Evolutionary conservation across 2,797 vertebrate species (phyloP), one percentile per base, ranked within the genome.

Genomic region (Epinephelus awoara): DNA sequence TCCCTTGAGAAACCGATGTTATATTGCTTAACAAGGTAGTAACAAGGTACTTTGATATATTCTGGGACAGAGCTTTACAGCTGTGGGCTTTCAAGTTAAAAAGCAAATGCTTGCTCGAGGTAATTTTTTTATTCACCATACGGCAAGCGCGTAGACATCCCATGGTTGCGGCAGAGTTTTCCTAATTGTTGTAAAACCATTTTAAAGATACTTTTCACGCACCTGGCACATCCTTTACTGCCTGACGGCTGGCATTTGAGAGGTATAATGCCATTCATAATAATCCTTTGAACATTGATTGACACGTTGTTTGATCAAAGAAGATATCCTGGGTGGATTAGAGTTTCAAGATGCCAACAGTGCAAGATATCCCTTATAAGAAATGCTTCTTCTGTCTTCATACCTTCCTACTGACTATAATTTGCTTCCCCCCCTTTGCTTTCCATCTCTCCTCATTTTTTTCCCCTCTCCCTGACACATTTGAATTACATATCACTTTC

Each of bases 401-500:
- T 73, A 63, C 73, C 64, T 80, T 67, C 52, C 46, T 40, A 64
- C 73, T 21, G 67, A 59, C 77, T 80, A 63, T 85, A 90, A 91
- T 90, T 91, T 89, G 76, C 49, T 77, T 62, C 64, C 71, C 75
- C 44, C 40, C 67, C 51, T 77, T 80, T 75, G 78, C 57, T 71
- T 85, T 77, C 67, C 5, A 5, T 85, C 76, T 77, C 67, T 27
- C 72, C 64, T 73, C 77, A 55, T 85, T 80, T 89, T 89, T 83
- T 79, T 40, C 34, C 56, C 57, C 67, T 80, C 80, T 83, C 71
- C 67, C 88, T 91, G 87, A 84, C 90, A 90, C 79, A 90, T 90
- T 89, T 88, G 83, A 93, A 90, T 93, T 88, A 90, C 91, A 94
- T 85, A 91, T 94, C 92, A 89, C 91, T 92, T 94, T 93, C 84